Conservation (phyloP, 2,888 invertebrate genomes). For the Eristalinus aeneus region DNA sequence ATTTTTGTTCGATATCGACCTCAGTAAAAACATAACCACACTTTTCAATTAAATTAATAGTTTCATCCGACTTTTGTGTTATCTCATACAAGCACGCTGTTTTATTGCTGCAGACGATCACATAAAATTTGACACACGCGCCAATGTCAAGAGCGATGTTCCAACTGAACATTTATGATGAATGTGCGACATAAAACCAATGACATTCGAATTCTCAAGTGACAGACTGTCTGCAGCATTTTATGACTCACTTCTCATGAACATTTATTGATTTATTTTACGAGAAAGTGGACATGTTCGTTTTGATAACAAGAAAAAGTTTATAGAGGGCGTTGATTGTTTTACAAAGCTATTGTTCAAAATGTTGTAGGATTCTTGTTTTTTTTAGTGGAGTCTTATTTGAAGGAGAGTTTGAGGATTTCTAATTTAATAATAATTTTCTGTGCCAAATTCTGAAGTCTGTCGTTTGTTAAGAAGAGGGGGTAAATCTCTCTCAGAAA, state of each 20-base stretch:
- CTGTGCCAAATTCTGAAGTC: too few relatives aligned
- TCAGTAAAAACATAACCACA: neutral
- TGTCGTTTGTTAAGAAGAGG: too few relatives aligned
- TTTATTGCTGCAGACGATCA: neutral
- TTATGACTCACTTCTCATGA: neutral
- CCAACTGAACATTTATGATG: neutral
- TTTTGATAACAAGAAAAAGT: too few relatives aligned
- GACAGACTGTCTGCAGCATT: neutral
- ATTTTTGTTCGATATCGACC: neutral
- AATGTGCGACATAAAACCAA: neutral
- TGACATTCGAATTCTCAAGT: neutral
- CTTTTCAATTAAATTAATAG: neutral
- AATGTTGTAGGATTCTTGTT: too few relatives aligned
- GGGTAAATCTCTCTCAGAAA: too few relatives aligned
- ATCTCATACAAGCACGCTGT: neutral
- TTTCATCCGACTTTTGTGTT: neutral
- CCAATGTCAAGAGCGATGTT: neutral
- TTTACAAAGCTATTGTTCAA: too few relatives aligned
- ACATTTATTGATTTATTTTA: too few relatives aligned
- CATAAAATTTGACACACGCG: neutral
- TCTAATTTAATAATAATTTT: too few relatives aligned
- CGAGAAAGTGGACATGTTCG: too few relatives aligned
- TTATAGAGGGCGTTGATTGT: too few relatives aligned
- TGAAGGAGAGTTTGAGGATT: too few relatives aligned
- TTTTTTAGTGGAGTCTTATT: too few relatives aligned